Evolutionary conservation across 64 coral and sea anemone species (phyloP), one percentile per base, ranked within the genome.

Genomic region (Hydrozoanthus tunicans): DNA sequence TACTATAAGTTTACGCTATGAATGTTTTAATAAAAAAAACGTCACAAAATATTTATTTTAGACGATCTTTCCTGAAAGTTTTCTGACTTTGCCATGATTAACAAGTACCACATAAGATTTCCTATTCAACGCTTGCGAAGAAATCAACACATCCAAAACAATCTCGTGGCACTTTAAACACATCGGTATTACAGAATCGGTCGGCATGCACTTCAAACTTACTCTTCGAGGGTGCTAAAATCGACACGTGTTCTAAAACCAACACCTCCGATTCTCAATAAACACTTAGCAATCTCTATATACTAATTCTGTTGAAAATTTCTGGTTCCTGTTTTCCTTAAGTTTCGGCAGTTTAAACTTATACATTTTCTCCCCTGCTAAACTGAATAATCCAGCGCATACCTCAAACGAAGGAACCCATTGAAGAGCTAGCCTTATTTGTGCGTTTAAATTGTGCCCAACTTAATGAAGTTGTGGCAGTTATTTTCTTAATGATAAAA

Each of bases 211-310:
- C 51, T 83, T 53, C 7, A 67, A 14, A 53, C 51, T 20, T 85
- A 56, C 52, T 20, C 69, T 51, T 72, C 56, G 7, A 74, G 13
- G 58, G 68, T 73, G 84, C 74, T 55, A 88, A 74, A 88, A 72
- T 11, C 9, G 12, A 73, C 82, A 74, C 23, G 7, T 58, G 54
- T 57, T 86, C 72, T 58, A 17, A 74, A 59, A 74, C 12, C 20
- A 59, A 74, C 84, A 73, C 23, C 84, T 88, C 17, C 69, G 9
- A 56, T 59, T 23, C 17, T 51, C 26, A 32, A 59, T 56, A 73
- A 73, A 59, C 57, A 88, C 68, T 59, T 61, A 73, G 26, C 66
- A 32, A 75, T 75, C 1, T 9, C 9, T 11, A 75, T 75, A 12
- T 7, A 3, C 1, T 9, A 43, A 75, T 27, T 4, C 3, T 75